phyloP scores from a whole-genome alignment of 2,113 vertebrate species.

The Corvus moneduloides region DNA sequence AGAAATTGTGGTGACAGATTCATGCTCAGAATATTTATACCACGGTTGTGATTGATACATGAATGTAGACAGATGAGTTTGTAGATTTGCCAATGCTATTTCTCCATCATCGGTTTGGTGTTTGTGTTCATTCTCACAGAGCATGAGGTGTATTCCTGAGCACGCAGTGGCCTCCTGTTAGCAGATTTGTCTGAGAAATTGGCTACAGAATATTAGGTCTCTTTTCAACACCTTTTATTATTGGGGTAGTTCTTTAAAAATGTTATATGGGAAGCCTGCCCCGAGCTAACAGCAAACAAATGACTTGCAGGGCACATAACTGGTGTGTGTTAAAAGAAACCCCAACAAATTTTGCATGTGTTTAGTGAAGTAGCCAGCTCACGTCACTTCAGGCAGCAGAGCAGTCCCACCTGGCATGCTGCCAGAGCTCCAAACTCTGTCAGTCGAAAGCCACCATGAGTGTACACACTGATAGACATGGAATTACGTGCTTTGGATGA shows the following conservation, averaged over 20 bases:
- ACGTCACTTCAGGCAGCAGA: not conserved
- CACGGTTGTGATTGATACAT: not conserved
- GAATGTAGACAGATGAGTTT: not conserved
- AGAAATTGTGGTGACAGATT: not conserved
- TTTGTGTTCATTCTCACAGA: not conserved
- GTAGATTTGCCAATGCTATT: not conserved
- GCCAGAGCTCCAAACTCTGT: not conserved
- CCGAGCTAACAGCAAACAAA: not conserved
- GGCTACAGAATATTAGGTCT: not conserved
- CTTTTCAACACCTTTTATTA: not conserved
- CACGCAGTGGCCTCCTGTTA: not conserved
- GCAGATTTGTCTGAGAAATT: not conserved
- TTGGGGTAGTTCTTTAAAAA: not conserved
- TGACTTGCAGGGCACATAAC: not conserved
- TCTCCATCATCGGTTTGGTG: not conserved
- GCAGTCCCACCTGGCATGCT: not conserved
- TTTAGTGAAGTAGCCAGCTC: not conserved
- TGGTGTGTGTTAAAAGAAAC: too few species aligned
- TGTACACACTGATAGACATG: not conserved
- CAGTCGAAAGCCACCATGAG: not conserved
- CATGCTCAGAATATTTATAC: not conserved
- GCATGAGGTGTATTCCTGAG: not conserved
- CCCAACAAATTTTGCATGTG: rapidly evolving
- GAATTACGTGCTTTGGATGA: not conserved
- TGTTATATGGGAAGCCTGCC: not conserved